Percentiles rank a stretch among this genome's conserved stretches.
These are phyloP conservation scores for Salvelinus namaycush DNA, from an alignment of 2,113 vertebrate species.

Conservation along the genomic window DNA sequence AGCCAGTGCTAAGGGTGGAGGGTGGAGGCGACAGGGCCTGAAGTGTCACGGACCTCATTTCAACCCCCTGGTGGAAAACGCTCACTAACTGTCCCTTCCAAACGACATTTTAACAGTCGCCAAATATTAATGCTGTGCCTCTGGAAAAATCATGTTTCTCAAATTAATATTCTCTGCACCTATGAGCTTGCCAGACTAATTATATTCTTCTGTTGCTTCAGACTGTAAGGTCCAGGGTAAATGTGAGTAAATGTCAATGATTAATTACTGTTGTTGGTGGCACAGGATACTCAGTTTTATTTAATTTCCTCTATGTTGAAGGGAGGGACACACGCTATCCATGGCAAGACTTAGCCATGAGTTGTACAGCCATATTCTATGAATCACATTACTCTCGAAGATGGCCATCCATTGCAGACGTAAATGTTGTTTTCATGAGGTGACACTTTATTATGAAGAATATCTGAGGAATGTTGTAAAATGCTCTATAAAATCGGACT, in stretches of 20 bases:
- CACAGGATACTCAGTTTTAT: slow-evolving; percentile 20
- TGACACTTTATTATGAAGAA: too few relatives aligned
- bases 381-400: neutral
- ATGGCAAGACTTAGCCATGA: slow-evolving; percentile 19
- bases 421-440: neutral
- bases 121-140: slow-evolving; percentile 46
- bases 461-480: too few relatives aligned
- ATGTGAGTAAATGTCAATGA: slow-evolving; percentile 40
- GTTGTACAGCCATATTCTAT: slow-evolving; percentile 13
- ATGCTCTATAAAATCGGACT: too few relatives aligned
- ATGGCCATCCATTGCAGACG: neutral
- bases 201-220: slow-evolving; percentile 9
- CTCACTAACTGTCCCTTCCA: slow-evolving; percentile 52
- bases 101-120: slow-evolving; percentile 57
- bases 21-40: slow-evolving; percentile 26
- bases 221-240: slow-evolving; percentile 33
- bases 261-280: slow-evolving; percentile 50
- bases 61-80: slow-evolving; percentile 60
- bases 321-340: slow-evolving; percentile 18
- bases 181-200: neutral
- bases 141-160: slow-evolving; percentile 12
- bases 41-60: slow-evolving; percentile 68
- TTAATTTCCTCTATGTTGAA: slow-evolving; percentile 36
- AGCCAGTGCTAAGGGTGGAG: slow-evolving; percentile 55
- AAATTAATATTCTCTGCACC: slow-evolving; percentile 3